phyloP scores from a whole-genome alignment of 2,888 invertebrate species.

The Ferrisia virgata region DNA sequence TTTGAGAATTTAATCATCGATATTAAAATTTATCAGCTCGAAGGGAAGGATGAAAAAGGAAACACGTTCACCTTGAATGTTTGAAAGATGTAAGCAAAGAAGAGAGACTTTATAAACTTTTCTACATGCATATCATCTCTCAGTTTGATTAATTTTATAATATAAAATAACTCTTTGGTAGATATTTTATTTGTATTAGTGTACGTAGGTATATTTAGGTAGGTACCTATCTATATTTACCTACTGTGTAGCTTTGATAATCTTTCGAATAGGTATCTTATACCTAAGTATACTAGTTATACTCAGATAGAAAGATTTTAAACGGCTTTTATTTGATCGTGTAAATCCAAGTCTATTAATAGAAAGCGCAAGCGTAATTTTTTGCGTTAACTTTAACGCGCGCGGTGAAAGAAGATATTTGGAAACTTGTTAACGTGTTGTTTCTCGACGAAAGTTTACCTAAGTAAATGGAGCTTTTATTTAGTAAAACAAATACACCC shows the following conservation, averaged over 20 bases:
- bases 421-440: background rate
- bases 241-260: background rate
- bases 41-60: background rate
- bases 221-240: background rate
- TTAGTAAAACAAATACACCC: background rate
- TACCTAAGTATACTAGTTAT: background rate
- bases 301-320: background rate
- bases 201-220: too few relatives aligned
- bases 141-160: conserved; percentile 23
- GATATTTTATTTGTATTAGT: too few relatives aligned
- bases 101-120: background rate
- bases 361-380: background rate
- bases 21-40: conserved; percentile 2
- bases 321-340: background rate
- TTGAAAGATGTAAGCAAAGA: background rate
- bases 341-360: background rate
- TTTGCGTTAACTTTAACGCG: background rate
- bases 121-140: background rate
- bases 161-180: background rate
- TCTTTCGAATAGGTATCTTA: background rate
- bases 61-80: background rate
- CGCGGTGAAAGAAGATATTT: background rate
- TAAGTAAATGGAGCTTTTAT: background rate
- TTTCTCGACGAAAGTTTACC: background rate
- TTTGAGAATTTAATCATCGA: conserved; percentile 22